Evolutionary conservation across 2,113 vertebrate genomes (phyloP).

Genomic region (Sturnira hondurensis): DNA sequence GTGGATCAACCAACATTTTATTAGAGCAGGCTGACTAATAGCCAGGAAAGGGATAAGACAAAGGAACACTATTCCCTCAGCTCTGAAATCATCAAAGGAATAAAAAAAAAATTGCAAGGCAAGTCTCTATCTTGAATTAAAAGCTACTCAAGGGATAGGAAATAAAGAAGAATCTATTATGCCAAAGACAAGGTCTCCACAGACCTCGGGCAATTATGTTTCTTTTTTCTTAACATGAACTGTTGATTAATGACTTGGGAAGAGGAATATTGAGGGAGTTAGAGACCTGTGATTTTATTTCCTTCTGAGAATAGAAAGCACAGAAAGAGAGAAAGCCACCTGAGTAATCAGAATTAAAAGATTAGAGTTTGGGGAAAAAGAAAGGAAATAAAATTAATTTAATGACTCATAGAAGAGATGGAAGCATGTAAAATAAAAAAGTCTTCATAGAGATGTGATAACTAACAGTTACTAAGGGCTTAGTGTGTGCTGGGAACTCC

Average conservation of each 20-base stretch:
- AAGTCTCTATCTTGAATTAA: conserved; percentile 1
- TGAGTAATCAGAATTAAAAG: conserved; percentile 29
- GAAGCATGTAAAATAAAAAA: not conserved
- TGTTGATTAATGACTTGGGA: conserved; percentile 41
- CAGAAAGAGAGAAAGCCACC: not conserved
- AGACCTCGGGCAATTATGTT: not conserved
- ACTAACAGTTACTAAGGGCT: not conserved
- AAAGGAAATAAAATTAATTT: not conserved
- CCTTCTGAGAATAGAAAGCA: conserved; percentile 25
- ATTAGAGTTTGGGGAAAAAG: not conserved
- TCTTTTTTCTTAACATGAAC: conserved; percentile 1
- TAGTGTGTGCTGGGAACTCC: not conserved
- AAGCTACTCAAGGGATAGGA: not conserved
- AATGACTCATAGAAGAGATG: not conserved
- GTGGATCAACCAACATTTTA: not conserved
- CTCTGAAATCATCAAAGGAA: not conserved
- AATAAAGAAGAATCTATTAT: conserved; percentile 40
- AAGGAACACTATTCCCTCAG: not conserved
- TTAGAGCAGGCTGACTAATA: not conserved
- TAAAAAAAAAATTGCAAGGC: not conserved
- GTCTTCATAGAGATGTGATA: not conserved
- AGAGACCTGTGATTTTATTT: conserved; percentile 33
- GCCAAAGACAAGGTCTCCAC: not conserved
- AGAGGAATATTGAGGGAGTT: conserved; percentile 31
- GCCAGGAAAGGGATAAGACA: not conserved